Percentiles rank a stretch among this genome's conserved stretches.
These are phyloP conservation scores for Monarcha castaneiventris DNA, from an alignment of 2,113 vertebrate genomes.

Conservation along the genomic window DNA sequence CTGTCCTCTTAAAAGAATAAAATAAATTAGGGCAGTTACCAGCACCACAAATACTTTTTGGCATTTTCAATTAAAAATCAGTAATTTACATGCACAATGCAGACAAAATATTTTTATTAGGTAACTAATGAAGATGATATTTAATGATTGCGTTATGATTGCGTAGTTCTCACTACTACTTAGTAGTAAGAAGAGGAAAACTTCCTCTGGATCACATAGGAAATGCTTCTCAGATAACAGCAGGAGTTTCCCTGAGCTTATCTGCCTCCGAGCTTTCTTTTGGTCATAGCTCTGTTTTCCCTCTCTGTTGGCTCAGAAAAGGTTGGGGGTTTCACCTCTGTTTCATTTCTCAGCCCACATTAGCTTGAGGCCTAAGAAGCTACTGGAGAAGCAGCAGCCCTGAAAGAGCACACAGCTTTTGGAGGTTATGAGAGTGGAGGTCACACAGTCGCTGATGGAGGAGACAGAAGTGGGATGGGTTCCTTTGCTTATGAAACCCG, in stretches of 20 bases:
- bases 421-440: not conserved
- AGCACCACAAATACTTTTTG: not conserved
- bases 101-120: not conserved
- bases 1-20: not conserved
- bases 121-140: not conserved
- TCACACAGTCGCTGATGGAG: rapidly evolving
- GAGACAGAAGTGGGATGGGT: not conserved
- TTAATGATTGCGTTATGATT: not conserved
- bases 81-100: not conserved
- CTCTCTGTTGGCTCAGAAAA: not conserved
- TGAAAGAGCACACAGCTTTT: not conserved
- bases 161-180: not conserved
- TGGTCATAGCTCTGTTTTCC: not conserved
- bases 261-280: not conserved
- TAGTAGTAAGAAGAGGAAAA: not conserved
- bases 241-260: not conserved
- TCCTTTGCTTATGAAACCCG: not conserved
- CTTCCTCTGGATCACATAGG: not conserved
- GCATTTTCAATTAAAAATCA: not conserved
- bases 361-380: not conserved
- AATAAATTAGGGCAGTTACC: not conserved
- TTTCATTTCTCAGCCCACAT: not conserved
- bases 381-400: not conserved
- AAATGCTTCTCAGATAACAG: not conserved
- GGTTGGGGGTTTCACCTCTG: not conserved